These are phyloP conservation scores for Alces alces DNA, from an alignment of 2,113 vertebrate species.

Conservation along the genomic window DNA sequence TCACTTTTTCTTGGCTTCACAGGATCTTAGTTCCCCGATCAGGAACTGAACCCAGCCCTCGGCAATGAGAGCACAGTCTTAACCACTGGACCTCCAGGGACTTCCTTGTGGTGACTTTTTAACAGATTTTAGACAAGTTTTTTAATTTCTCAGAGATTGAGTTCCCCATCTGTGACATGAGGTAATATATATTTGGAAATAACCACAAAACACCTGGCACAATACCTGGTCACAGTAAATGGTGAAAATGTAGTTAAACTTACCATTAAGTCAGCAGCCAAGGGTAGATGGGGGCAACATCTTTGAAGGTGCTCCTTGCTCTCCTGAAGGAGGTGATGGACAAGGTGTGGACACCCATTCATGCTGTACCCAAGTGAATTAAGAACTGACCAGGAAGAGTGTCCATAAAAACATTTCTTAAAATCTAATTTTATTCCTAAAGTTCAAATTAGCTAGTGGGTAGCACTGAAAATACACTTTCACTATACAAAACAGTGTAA, in stretches of 20 bases:
- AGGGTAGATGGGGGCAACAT: background rate
- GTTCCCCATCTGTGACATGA: background rate
- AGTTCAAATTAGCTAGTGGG: constrained; percentile 54
- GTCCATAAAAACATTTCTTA: constrained; percentile 34
- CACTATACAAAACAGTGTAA: constrained; percentile 65
- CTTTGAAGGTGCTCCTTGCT: background rate
- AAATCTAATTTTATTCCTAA: constrained; percentile 79
- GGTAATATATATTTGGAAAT: background rate
- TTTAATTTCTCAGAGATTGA: background rate
- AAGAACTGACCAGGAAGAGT: background rate
- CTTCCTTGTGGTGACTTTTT: background rate
- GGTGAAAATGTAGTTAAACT: background rate
- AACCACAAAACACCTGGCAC: background rate
- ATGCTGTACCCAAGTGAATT: background rate
- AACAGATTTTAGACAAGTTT: background rate
- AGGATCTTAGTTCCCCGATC: background rate
- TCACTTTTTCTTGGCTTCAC: background rate
- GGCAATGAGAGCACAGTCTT: background rate
- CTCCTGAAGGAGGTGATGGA: background rate
- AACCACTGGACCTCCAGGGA: background rate
- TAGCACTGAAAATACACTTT: constrained; percentile 73
- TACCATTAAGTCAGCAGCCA: background rate
- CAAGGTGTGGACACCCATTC: background rate
- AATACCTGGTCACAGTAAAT: background rate
- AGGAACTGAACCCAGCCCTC: background rate